Evolutionary conservation across 2,888 invertebrate genomes (phyloP).

Genomic region (Chrysolina haemoptera): DNA sequence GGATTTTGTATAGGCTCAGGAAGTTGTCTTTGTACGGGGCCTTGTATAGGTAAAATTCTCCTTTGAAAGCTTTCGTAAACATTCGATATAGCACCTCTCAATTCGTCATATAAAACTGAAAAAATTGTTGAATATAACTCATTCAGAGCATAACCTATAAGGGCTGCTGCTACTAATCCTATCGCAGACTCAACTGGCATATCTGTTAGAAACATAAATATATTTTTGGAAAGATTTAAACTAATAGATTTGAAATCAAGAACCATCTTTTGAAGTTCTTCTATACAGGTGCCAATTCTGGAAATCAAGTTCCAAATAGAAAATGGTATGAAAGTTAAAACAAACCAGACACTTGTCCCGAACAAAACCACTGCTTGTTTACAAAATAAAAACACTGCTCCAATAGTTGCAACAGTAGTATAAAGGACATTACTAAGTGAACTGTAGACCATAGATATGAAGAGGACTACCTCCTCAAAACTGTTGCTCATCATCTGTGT

Average conservation of each 20-base stretch:
- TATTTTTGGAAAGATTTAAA: conserved; percentile 34
- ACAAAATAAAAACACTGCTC: conserved; percentile 48
- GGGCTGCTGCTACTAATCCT: conserved; percentile 57
- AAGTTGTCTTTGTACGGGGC: too few relatives aligned
- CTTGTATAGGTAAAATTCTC: conserved; percentile 9
- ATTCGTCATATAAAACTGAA: conserved; percentile 43
- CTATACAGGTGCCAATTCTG: background rate
- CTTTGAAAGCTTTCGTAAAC: conserved; percentile 35
- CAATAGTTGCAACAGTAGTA: conserved; percentile 35
- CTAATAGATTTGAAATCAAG: conserved; percentile 41
- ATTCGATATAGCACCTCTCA: conserved; percentile 27
- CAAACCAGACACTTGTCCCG: conserved; percentile 63
- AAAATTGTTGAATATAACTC: conserved; percentile 58
- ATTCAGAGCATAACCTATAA: conserved; percentile 58
- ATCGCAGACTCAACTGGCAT: conserved; percentile 61
- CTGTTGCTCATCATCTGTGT: background rate
- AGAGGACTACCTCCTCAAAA: background rate
- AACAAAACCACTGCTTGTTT: conserved; percentile 59
- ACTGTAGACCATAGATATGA: background rate
- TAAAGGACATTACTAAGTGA: conserved; percentile 3
- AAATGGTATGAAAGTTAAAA: conserved; percentile 58
- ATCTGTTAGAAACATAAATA: conserved; percentile 59
- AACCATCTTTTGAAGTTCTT: background rate
- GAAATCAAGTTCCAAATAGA: conserved; percentile 25
- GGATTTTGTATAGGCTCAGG: too few relatives aligned